Base-by-base conservation (phyloP, 2,797 vertebrate genomes). In the Mus caroli region DNA sequence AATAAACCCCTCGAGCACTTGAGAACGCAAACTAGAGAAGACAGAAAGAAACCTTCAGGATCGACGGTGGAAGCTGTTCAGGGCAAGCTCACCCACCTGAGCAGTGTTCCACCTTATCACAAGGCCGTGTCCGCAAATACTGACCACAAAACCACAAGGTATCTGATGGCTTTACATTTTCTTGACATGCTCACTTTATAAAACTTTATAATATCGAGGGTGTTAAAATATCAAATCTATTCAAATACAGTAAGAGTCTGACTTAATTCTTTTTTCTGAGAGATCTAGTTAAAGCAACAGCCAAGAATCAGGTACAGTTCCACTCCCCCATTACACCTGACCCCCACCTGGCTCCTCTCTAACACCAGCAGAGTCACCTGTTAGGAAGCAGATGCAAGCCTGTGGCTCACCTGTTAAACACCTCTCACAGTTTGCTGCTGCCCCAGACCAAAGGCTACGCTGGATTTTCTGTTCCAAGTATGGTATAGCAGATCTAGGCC, bases 1-100 rank as follows among this genome's bases (percentile, higher is more conserved):
- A 88, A 67, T 83, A 94, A 92, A 78, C 67, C 84, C 50, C 73
- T 86, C 3, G 26, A 89, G 28, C 40, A 62, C 58, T 64, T 76
- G 40, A 62, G 58, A 50, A 24, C 31, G 52, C 0, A 79, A 15
- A 76, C 26, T 90, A 71, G 37, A 34, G 28, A 91, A 77, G 52
- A 80, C 43, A 56, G 78, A 67, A 24, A 56, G 78, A 60, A 20
- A 19, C 54, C 62, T 88, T 22, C 17, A n/a, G 64, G 46, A 94
- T 60, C 13, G 50, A 88, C 82, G 92, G 43, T 60, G n/a, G 82
- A 91, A 71, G 28, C 26, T 37, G 83, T 34, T 84, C 77, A 76
- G 92, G 84, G 79, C 40, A 77, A 88, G n/a, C 14, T 80, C 13
- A 12, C 15, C 26, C 77, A 75, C 40, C 31, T 80, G 40, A 37